A percentile compares a stretch with the other conserved stretches of the same genome.
These are phyloP conservation scores for Haliclona indistincta DNA, from an alignment of 37 sponge, comb jelly and placozoan species.

Conservation along the genomic window DNA sequence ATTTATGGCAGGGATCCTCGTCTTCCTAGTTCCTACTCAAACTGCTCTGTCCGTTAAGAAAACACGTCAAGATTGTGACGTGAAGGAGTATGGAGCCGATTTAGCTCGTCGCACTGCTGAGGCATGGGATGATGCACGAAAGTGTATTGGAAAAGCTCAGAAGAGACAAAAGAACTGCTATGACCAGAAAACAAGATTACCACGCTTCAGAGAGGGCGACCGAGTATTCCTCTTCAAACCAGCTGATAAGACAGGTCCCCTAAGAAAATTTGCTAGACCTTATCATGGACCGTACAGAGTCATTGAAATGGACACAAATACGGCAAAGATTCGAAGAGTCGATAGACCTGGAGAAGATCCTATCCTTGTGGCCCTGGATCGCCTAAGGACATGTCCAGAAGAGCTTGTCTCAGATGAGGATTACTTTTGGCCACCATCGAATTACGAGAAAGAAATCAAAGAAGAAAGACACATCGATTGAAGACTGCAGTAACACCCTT, in stretches of 20 bases:
- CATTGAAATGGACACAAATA: neutral
- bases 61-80: neutral
- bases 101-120: neutral
- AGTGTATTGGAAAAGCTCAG: neutral
- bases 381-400: neutral
- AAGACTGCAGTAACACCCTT: too few relatives aligned
- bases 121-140: slow-evolving; percentile 3
- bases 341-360: neutral
- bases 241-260: neutral
- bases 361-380: neutral
- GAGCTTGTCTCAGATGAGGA: neutral
- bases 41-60: neutral
- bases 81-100: slow-evolving; percentile 11
- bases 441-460: too few relatives aligned
- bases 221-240: neutral
- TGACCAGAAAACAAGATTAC: neutral
- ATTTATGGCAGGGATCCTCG: slow-evolving; percentile 24
- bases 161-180: slow-evolving; percentile 1
- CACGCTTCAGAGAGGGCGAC: neutral
- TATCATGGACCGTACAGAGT: slow-evolving; percentile 8
- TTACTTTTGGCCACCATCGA: too few relatives aligned
- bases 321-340: neutral
- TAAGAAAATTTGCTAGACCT: neutral
- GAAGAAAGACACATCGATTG: too few relatives aligned
- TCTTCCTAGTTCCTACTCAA: neutral